These are phyloP conservation scores for Neoscelio sp. DNA, from an alignment of 2,888 invertebrate genomes.

Conservation along the genomic window DNA sequence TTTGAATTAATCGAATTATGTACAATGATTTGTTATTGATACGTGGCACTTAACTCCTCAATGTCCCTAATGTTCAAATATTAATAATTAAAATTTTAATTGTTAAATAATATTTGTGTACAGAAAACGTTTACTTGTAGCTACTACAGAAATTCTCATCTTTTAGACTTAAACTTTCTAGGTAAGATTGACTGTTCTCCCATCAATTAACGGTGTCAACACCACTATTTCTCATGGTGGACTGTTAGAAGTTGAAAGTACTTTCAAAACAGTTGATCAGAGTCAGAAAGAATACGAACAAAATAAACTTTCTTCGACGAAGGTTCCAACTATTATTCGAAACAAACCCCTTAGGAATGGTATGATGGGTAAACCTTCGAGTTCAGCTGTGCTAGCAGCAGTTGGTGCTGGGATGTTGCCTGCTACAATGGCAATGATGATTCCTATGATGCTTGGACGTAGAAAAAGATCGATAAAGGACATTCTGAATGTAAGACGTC, in stretches of 20 bases:
- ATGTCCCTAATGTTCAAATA: too few relatives aligned
- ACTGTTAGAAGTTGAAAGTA: conserved; percentile 89
- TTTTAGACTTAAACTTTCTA: conserved; percentile 73
- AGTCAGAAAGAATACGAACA: conserved; percentile 83
- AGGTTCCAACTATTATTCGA: conserved; percentile 66
- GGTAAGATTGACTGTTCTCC: conserved; percentile 89
- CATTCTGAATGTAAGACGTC: conserved; percentile 37
- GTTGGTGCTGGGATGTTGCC: conserved; percentile 92
- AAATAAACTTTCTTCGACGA: conserved; percentile 69
- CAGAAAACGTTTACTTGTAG: conserved; percentile 20
- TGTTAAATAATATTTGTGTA: too few relatives aligned
- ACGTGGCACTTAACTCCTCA: too few relatives aligned
- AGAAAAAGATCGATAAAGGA: conserved; percentile 77
- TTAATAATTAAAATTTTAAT: too few relatives aligned
- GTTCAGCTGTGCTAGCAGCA: conserved; percentile 88
- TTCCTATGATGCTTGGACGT: conserved; percentile 90
- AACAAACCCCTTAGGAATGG: conserved; percentile 75
- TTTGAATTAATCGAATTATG: too few relatives aligned
- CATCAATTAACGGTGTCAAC: conserved; percentile 86
- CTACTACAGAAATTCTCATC: conserved; percentile 68
- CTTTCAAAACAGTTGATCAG: conserved; percentile 89
- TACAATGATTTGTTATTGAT: too few relatives aligned
- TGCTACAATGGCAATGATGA: conserved; percentile 92
- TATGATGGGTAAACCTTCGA: conserved; percentile 83
- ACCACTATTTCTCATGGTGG: conserved; percentile 89